Evolutionary conservation across 2,113 vertebrate genomes (phyloP), one percentile per base, ranked within the genome.

Genomic region (Seriola quinqueradiata): DNA sequence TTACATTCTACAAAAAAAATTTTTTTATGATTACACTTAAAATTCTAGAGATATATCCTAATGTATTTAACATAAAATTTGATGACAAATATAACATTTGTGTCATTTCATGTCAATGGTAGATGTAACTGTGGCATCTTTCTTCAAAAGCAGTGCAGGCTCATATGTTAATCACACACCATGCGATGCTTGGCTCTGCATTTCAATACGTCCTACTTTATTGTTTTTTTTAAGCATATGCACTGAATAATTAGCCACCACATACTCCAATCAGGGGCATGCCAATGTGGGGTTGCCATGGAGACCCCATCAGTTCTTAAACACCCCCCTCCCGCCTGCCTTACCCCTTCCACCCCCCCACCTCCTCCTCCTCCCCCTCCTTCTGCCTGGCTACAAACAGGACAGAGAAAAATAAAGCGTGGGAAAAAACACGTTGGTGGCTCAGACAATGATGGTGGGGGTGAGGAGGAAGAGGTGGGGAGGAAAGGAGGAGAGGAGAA

Each of bases 181-280:
- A 83, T 54, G 75, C 59, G 28, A 90, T 81, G 90, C 84, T 90
- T n/a, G 79, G 83, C 85, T 91, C 90, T 91, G 89, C 90, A 94
- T 94, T 87, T 94, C 87, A 93, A 93, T 93, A 93, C 86, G 90
- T 90, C 92, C 92, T 79, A 90, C 92, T 93, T 94, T 92, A 93
- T 93, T 93, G 92, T 92, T 91, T 91, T 92, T 88, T 90, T 93
- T 91, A 92, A 94, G 91, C 88, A 92, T 93, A 94, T 92, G 93
- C 92, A 78, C 87, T 90, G 93, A 93, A 94, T 94, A 94, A 94
- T 93, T 94, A 94, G 93, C 91, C 89, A 91, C 88, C 70, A 58
- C 80, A 81, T 87, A 92, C 91, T 90, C 93, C 93, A 94, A 94
- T 94, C 93, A 94, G 92, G 87, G 87, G 67, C 86, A 92, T 91